Evolutionary conservation across 2,888 invertebrate genomes (phyloP), one percentile per base, ranked within the genome.

Genomic region (Syrphus vitripennis): DNA sequence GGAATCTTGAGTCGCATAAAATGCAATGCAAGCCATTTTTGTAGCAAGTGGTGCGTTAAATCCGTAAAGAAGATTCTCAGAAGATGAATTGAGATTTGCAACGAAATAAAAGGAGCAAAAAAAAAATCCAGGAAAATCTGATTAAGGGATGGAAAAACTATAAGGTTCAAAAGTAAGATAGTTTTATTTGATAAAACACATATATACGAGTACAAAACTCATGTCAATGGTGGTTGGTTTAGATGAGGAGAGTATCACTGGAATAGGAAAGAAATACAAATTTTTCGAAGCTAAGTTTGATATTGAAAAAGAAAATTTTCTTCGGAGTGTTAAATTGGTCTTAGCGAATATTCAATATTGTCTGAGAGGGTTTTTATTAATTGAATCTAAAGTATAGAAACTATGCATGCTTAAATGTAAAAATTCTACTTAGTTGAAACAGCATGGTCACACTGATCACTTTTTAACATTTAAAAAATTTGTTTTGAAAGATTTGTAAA

Each of bases 11-110:
- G 19, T 65, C 14, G 45, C 16, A 65, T 7, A 37, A 72, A 26
- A 57, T 65, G 48, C 65, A 55, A 59, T 67, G 74, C 59, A 67
- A 80, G 72, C 59, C 31, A 74, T 80, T 69, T 72, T 50, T 59
- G 42, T 29, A n/a, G 4, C 59, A 26, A 72, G 40, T 67, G 53
- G 14, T 67, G 40, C 67, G 67, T 59, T 42, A 80, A 80, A 80
- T 80, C 67, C 59, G 50, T 24, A 45, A 72, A 80, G 72, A 19
- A 80, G 77, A 67, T 76, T 67, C 69, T 21, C 14, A 29, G n/a
- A 10, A 77, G n/a, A 61, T 59, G 69, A 61, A 70, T 70, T 70
- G 40, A 53, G 45, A 42, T 50, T 65, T 65, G 29, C 45, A 29
- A 29, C 63, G n/a, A 65, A 45, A 63, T 63, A 45, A 37, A 19